These are phyloP conservation scores for Notoglanidium macrostoma DNA, from an alignment of 2,797 vertebrate species.

Conservation along the genomic window DNA sequence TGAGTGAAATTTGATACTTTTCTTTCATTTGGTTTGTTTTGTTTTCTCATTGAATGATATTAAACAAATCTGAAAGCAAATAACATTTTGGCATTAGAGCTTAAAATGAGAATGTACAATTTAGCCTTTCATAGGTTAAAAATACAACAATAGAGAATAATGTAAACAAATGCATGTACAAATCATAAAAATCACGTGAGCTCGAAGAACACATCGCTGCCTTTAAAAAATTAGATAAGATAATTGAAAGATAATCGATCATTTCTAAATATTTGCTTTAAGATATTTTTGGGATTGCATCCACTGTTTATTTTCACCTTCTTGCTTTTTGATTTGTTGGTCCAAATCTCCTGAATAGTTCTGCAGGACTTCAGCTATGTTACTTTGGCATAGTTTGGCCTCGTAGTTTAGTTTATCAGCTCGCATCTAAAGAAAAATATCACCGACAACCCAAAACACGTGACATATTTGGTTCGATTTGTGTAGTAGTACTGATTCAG, in stretches of 20 bases:
- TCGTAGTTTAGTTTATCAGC: not conserved
- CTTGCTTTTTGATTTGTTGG: not conserved
- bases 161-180: not conserved
- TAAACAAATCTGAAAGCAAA: not conserved
- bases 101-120: not conserved
- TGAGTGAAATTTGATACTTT: not conserved
- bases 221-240: too few species aligned
- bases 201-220: not conserved
- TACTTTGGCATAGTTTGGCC: not conserved
- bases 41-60: not conserved
- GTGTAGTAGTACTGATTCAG: not conserved
- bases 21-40: not conserved
- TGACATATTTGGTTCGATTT: not conserved
- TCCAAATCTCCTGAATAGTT: not conserved
- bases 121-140: not conserved
- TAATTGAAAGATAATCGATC: too few species aligned
- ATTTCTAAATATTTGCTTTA: not conserved
- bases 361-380: not conserved
- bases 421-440: not conserved
- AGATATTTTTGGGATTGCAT: not conserved
- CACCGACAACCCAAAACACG: not conserved
- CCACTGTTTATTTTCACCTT: not conserved
- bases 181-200: not conserved
- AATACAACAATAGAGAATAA: not conserved
- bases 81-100: not conserved